Evolutionary conservation across 2,888 invertebrate genomes (phyloP).

Genomic region (Aspidapion aeneum): DNA sequence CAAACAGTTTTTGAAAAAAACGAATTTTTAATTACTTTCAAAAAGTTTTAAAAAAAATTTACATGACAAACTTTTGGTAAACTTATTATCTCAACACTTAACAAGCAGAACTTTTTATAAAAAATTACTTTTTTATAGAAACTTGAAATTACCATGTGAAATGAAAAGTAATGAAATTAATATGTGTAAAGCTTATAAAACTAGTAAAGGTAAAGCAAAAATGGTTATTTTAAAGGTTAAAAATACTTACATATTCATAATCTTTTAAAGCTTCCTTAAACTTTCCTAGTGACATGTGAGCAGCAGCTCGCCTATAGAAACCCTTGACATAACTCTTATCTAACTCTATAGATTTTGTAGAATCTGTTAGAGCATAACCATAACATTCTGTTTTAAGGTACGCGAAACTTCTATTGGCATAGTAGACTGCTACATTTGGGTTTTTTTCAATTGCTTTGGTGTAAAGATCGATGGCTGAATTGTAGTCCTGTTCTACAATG

Average conservation of each 20-base stretch:
- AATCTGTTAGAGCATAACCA: slow-evolving; percentile 91
- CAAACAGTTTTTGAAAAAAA: no score
- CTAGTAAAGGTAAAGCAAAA: no score
- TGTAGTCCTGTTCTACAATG: slow-evolving; percentile 86
- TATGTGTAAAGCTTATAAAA: no score
- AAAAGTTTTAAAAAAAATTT: no score
- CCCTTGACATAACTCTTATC: slow-evolving; percentile 93
- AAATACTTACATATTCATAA: slow-evolving; percentile 82
- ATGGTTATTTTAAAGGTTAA: no score
- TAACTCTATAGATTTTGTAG: slow-evolving; percentile 84
- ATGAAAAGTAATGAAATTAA: no score
- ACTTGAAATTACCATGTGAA: no score
- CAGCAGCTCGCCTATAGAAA: slow-evolving; percentile 94
- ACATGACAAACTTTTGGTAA: no score
- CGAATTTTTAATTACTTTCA: no score
- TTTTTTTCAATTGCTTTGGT: slow-evolving; percentile 84
- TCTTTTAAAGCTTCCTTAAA: slow-evolving; percentile 95
- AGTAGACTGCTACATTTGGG: slow-evolving; percentile 82
- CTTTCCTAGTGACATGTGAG: slow-evolving; percentile 97
- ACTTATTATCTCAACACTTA: no score
- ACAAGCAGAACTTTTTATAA: no score
- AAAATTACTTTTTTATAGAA: no score
- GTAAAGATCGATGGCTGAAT: slow-evolving; percentile 84
- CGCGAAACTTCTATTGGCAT: slow-evolving; percentile 93
- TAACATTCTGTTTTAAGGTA: slow-evolving; percentile 93